These are phyloP conservation scores for Lasius fuliginosus DNA, from an alignment of 2,888 invertebrate genomes.

Conservation along the genomic window DNA sequence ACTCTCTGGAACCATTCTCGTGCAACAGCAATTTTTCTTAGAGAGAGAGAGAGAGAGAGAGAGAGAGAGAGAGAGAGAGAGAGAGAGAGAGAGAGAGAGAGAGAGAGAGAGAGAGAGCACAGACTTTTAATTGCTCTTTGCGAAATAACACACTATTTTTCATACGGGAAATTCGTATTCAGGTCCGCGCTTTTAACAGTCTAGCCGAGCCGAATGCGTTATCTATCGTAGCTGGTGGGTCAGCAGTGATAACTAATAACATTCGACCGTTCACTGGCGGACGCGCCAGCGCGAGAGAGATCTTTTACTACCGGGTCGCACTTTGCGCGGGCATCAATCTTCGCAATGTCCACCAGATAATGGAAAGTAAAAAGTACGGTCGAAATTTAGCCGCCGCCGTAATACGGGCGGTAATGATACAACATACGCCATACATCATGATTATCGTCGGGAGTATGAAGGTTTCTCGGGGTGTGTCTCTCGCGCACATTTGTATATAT, in stretches of 20 bases:
- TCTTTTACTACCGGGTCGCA: neutral
- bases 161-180: conserved; percentile 15
- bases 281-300: neutral
- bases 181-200: neutral
- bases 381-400: conserved; percentile 46
- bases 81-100: neutral
- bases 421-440: conserved; percentile 49
- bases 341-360: conserved; percentile 48
- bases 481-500: conserved; percentile 27
- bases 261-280: neutral
- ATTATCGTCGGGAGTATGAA: conserved; percentile 49
- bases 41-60: neutral
- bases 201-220: neutral
- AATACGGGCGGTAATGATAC: conserved; percentile 51
- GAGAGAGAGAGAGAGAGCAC: neutral
- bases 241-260: conserved; percentile 47
- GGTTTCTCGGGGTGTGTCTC: neutral
- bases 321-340: conserved; percentile 42
- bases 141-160: conserved; percentile 23
- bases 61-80: neutral
- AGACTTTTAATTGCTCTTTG: conserved; percentile 9
- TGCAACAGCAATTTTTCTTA: conserved; percentile 48
- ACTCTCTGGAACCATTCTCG: conserved; percentile 10
- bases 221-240: conserved; percentile 5
- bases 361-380: conserved; percentile 54